Evolutionary conservation across 2,888 invertebrate genomes (phyloP).

Genomic region (Leptodirus hochenwartii): DNA sequence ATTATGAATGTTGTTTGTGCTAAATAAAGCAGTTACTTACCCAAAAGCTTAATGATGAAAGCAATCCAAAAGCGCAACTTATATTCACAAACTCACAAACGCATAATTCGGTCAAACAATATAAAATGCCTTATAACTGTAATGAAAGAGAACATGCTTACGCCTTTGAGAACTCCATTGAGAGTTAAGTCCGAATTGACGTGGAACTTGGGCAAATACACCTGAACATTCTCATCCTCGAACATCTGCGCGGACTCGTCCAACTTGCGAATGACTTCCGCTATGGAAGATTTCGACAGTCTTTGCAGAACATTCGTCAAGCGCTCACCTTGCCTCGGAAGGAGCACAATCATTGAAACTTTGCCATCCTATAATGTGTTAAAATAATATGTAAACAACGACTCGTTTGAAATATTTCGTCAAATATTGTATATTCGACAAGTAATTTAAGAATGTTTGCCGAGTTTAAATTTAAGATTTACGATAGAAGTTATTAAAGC

Average conservation of each 20-base stretch:
- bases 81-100: too few relatives aligned
- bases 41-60: too few relatives aligned
- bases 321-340: constrained; percentile 37
- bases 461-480: neutral
- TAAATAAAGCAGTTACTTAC: too few relatives aligned
- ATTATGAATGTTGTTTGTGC: too few relatives aligned
- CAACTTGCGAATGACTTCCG: constrained; percentile 32
- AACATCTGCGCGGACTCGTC: constrained; percentile 29
- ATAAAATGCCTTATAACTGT: too few relatives aligned
- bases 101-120: constrained; percentile 1
- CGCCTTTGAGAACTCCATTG: constrained; percentile 34
- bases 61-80: too few relatives aligned
- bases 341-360: constrained; percentile 43
- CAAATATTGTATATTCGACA: too few relatives aligned
- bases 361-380: constrained; percentile 27
- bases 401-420: too few relatives aligned
- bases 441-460: neutral
- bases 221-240: constrained; percentile 40
- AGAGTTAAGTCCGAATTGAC: constrained; percentile 41
- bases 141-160: constrained; percentile 15
- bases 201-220: constrained; percentile 43
- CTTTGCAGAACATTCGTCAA: constrained; percentile 32
- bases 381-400: constrained; percentile 6
- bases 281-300: constrained; percentile 30
- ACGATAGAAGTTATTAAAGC: too few relatives aligned